Evolutionary conservation across 2,888 invertebrate genomes (phyloP).

Genomic region (Drosophila rubida): DNA sequence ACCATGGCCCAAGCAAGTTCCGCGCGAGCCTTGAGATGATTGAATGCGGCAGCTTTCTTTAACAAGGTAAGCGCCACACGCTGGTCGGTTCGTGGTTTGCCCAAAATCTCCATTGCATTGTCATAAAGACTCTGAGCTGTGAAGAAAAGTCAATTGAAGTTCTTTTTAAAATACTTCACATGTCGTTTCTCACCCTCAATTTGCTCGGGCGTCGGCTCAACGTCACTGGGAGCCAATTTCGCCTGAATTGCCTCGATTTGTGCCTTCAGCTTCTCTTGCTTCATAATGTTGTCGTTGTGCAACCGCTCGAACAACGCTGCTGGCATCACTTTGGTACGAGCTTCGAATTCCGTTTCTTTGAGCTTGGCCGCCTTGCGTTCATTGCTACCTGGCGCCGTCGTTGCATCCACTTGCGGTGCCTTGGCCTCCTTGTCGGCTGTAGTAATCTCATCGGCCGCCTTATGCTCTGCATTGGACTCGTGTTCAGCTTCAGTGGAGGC

Average conservation of each 20-base stretch:
- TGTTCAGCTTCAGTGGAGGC: slow-evolving; percentile 5
- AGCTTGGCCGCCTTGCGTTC: slow-evolving; percentile 63
- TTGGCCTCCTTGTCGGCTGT: slow-evolving; percentile 51
- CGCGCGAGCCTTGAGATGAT: slow-evolving; percentile 92
- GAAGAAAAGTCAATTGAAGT: slow-evolving; percentile 1
- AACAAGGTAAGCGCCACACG: slow-evolving; percentile 91
- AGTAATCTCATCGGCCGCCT: slow-evolving; percentile 37
- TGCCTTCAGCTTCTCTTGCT: slow-evolving; percentile 73
- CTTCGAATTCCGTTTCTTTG: slow-evolving; percentile 58
- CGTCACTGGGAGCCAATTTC: slow-evolving; percentile 61
- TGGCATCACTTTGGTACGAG: slow-evolving; percentile 69
- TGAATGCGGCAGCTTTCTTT: slow-evolving; percentile 91
- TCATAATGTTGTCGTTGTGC: slow-evolving; percentile 70
- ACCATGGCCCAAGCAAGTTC: slow-evolving; percentile 95
- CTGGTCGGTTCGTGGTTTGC: slow-evolving; percentile 90
- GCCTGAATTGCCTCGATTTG: slow-evolving; percentile 74
- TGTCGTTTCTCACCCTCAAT: slow-evolving; percentile 87
- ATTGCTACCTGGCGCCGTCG: slow-evolving; percentile 49
- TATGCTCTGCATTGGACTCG: slow-evolving; percentile 19
- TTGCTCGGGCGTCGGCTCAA: slow-evolving; percentile 84
- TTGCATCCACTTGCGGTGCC: slow-evolving; percentile 14
- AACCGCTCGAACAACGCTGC: slow-evolving; percentile 73
- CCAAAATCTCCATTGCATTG: slow-evolving; percentile 89
- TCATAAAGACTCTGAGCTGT: slow-evolving; percentile 91
- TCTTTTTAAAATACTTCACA: not conserved